Evolutionary conservation across 2,888 invertebrate genomes (phyloP).

Genomic region (Ecdyonurus torrentis): DNA sequence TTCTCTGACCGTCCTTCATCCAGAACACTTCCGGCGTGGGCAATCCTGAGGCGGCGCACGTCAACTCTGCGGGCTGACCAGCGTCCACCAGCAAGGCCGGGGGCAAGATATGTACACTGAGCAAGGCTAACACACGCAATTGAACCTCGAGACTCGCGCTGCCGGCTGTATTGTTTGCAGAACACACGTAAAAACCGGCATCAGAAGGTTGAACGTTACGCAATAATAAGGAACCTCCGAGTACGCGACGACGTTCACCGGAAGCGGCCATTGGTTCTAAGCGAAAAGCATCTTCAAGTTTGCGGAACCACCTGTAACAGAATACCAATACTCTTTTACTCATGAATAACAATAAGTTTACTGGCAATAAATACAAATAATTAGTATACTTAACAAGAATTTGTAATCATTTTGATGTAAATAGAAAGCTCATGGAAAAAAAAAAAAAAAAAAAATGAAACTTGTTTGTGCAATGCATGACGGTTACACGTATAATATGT

Average conservation of each 20-base stretch:
- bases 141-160: constrained; percentile 18
- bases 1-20: constrained; percentile 23
- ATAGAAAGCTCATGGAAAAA: too few species aligned
- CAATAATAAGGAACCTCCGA: constrained; percentile 15
- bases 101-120: constrained; percentile 15
- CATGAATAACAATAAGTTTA: too few species aligned
- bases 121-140: constrained; percentile 20
- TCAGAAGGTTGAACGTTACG: constrained; percentile 15
- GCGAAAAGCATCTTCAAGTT: constrained; percentile 7
- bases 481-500: too few species aligned
- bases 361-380: too few species aligned
- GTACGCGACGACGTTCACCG: constrained; percentile 12
- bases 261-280: constrained; percentile 7
- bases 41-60: constrained; percentile 24
- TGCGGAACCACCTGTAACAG: constrained; percentile 7
- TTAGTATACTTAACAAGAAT: too few species aligned
- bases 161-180: constrained; percentile 23
- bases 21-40: constrained; percentile 23
- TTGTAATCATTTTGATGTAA: too few species aligned
- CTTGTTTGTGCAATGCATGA: too few species aligned
- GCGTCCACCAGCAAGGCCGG: constrained; percentile 21
- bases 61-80: constrained; percentile 22
- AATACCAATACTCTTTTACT: too few species aligned
- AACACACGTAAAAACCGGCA: constrained; percentile 23
- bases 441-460: too few species aligned